phyloP scores from a whole-genome alignment of 2,888 invertebrate genomes.

The Dryobotodes eremita region DNA sequence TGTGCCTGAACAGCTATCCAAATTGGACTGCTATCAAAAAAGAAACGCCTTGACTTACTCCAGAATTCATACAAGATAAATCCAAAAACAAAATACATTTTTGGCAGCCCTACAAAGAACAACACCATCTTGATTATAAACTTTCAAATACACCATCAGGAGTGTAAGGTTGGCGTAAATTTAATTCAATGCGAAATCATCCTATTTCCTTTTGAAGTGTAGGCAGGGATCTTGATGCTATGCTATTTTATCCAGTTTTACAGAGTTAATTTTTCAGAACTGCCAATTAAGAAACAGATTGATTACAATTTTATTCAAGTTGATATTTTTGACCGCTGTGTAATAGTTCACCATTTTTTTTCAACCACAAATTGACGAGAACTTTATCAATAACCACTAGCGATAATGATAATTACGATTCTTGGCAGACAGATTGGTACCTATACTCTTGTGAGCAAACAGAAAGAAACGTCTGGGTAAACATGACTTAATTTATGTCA shows the following conservation, averaged over 20 bases:
- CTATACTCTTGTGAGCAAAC: too few relatives aligned
- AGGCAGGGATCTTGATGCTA: not conserved
- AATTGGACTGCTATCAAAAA: not conserved
- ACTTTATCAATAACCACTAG: too few relatives aligned
- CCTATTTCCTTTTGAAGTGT: slow-evolving; percentile 13
- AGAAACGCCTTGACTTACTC: not conserved
- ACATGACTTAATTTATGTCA: too few relatives aligned
- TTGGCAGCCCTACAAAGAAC: slow-evolving; percentile 50
- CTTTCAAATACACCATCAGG: slow-evolving; percentile 53
- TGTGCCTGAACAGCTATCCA: not conserved
- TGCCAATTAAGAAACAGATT: slow-evolving; percentile 24
- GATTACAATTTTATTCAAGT: slow-evolving; percentile 22
- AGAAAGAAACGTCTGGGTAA: too few relatives aligned
- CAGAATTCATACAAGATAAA: not conserved
- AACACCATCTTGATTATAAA: slow-evolving; percentile 55
- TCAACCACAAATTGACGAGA: too few relatives aligned
- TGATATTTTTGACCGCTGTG: not conserved
- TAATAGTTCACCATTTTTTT: too few relatives aligned
- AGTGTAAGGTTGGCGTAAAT: slow-evolving; percentile 49
- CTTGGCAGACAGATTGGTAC: too few relatives aligned
- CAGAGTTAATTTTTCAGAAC: slow-evolving; percentile 17
- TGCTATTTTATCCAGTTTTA: not conserved
- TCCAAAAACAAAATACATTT: not conserved
- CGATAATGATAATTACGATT: too few relatives aligned
- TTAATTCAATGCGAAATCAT: slow-evolving; percentile 55